Percentiles rank a stretch among this genome's conserved stretches.
phyloP scores from a whole-genome alignment of 2,113 vertebrate species.

The Osmerus eperlanus region DNA sequence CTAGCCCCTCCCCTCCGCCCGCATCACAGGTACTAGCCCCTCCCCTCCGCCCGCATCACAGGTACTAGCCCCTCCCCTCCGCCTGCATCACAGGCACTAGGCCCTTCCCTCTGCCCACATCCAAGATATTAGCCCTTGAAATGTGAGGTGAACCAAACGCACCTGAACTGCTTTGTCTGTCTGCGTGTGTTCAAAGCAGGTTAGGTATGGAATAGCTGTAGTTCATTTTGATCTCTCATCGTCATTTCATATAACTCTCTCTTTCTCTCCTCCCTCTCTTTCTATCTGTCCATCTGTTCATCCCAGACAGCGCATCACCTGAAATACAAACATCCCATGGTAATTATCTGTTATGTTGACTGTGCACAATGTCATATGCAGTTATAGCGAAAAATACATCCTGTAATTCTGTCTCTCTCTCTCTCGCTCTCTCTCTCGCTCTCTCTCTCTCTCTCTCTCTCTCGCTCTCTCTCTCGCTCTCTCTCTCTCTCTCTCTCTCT shows the following conservation, averaged over 20 bases:
- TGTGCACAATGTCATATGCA: background rate
- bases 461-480: background rate
- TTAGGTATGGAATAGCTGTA: too few species aligned
- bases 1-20: too few species aligned
- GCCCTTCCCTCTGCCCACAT: too few species aligned
- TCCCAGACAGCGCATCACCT: slow-evolving; percentile 65
- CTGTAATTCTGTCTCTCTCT: background rate
- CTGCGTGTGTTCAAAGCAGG: too few species aligned
- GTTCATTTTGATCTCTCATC: slow-evolving; percentile 4
- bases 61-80: slow-evolving; percentile 78
- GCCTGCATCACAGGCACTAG: slow-evolving; percentile 65
- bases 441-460: background rate
- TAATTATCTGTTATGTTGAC: slow-evolving; percentile 62
- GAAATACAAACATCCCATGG: slow-evolving; percentile 70
- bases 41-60: slow-evolving; percentile 40
- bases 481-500: background rate
- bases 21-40: too few species aligned
- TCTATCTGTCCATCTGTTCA: slow-evolving; percentile 11
- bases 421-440: background rate
- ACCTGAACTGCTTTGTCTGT: too few species aligned
- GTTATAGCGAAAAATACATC: background rate
- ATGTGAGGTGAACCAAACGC: too few species aligned
- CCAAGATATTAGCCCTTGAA: too few species aligned
- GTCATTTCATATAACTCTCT: background rate
- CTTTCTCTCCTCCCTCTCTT: slow-evolving; percentile 2